phyloP scores from a whole-genome alignment of 2,113 vertebrate species.

The Psittacara wagleri region DNA sequence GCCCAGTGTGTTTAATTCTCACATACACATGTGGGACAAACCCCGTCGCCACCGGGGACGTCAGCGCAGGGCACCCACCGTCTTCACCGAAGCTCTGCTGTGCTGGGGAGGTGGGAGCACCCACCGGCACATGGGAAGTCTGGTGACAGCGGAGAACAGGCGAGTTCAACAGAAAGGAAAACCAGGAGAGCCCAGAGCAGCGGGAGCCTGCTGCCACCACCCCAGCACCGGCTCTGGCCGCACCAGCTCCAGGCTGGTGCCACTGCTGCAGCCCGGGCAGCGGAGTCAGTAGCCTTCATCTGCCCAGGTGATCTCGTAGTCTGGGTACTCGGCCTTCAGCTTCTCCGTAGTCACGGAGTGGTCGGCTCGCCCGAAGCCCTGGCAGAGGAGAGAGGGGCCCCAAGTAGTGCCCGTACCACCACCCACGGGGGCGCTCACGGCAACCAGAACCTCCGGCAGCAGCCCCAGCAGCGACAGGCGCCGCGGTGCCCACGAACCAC shows the following conservation, averaged over 20 bases:
- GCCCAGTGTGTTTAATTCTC: slow-evolving; percentile 36
- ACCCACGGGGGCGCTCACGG: accelerated
- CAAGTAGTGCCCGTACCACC: not conserved
- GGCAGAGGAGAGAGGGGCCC: not conserved
- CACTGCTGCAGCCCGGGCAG: accelerated
- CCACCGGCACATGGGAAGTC: accelerated
- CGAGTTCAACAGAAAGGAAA: not conserved
- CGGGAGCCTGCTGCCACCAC: not conserved
- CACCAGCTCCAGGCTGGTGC: not conserved
- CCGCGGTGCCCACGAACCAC: accelerated
- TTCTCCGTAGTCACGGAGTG: slow-evolving; percentile 87
- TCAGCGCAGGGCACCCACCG: accelerated
- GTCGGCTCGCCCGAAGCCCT: slow-evolving; percentile 93
- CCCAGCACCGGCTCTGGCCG: accelerated
- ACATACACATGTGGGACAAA: not conserved
- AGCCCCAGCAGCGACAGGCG: accelerated
- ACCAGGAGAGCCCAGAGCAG: not conserved
- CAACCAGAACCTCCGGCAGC: not conserved
- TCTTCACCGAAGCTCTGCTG: not conserved
- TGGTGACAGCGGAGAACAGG: accelerated
- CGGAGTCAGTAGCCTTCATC: slow-evolving; percentile 89
- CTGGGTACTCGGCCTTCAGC: slow-evolving; percentile 83
- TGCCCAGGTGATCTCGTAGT: slow-evolving; percentile 90
- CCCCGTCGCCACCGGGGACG: not conserved
- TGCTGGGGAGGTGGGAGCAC: not conserved